phyloP scores from a whole-genome alignment of 1,140 invertebrate species.

The Subanguina moxae region DNA sequence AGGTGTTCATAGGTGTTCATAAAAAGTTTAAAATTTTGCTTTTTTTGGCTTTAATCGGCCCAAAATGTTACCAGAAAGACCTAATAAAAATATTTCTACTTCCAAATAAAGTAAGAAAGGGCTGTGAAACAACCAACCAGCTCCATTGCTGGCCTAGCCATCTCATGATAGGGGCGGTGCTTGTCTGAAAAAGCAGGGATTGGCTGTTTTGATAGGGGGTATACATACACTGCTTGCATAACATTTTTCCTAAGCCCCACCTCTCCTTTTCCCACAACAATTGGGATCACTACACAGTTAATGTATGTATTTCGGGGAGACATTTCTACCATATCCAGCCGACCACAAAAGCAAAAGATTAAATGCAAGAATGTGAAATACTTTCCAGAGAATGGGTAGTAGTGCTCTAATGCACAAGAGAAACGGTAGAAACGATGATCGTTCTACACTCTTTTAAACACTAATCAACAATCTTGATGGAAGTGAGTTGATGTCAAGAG shows the following conservation, averaged over 20 bases:
- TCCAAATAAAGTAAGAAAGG: background rate
- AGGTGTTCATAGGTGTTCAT: background rate
- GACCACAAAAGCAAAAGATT: background rate
- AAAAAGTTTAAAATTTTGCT: no score
- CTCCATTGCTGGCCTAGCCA: background rate
- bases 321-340: background rate
- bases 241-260: background rate
- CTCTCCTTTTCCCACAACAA: background rate
- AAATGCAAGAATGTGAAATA: background rate
- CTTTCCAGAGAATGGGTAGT: no score
- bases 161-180: slow-evolving; percentile 3
- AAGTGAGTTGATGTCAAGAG: no score
- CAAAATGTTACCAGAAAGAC: background rate
- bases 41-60: no score
- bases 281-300: background rate
- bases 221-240: background rate
- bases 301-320: background rate
- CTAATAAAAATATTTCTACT: background rate
- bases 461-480: no score
- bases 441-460: no score
- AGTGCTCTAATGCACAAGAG: no score
- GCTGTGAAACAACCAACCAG: background rate
- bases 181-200: background rate
- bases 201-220: background rate
- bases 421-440: no score